A percentile compares a stretch with the other conserved stretches of the same genome.
These are phyloP conservation scores for Bellardia bayeri DNA, from an alignment of 2,888 invertebrate species.

Conservation along the genomic window DNA sequence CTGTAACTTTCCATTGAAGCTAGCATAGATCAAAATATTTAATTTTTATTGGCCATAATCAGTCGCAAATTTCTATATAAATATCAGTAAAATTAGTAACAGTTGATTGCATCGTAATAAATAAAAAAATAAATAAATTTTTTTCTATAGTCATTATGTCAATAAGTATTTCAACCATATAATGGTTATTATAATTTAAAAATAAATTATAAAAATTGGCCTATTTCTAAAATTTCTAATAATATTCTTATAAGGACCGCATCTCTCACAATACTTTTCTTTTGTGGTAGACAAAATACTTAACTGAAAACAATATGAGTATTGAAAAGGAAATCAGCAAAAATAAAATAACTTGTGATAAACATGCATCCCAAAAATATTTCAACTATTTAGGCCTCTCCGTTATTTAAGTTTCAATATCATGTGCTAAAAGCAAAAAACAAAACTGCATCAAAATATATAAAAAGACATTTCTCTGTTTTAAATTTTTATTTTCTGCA, in stretches of 20 bases:
- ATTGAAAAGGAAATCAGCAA: slow-evolving; percentile 36
- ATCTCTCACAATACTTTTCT: slow-evolving; percentile 13
- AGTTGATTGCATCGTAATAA: too few species aligned
- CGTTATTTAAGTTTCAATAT: slow-evolving; percentile 71
- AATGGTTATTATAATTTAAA: too few species aligned
- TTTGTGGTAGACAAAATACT: slow-evolving; percentile 24
- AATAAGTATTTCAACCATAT: too few species aligned
- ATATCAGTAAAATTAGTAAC: too few species aligned
- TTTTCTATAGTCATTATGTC: too few species aligned
- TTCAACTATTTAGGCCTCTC: slow-evolving; percentile 73
- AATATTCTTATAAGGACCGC: background rate
- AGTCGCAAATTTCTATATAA: too few species aligned
- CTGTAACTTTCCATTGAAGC: too few species aligned
- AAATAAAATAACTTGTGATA: slow-evolving; percentile 55
- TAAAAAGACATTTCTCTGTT: slow-evolving; percentile 45
- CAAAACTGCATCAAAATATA: slow-evolving; percentile 29
- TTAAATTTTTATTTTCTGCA: slow-evolving; percentile 57
- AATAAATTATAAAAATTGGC: background rate
- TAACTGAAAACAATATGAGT: slow-evolving; percentile 10
- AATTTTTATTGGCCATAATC: too few species aligned
- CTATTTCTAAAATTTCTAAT: background rate
- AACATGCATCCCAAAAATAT: slow-evolving; percentile 68
- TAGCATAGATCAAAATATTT: too few species aligned
- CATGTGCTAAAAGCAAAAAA: slow-evolving; percentile 62
- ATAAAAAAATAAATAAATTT: too few species aligned